Percentiles rank a stretch among this genome's conserved stretches.
These are phyloP conservation scores for Calypte anna DNA, from an alignment of 2,113 vertebrate genomes.

Conservation along the genomic window DNA sequence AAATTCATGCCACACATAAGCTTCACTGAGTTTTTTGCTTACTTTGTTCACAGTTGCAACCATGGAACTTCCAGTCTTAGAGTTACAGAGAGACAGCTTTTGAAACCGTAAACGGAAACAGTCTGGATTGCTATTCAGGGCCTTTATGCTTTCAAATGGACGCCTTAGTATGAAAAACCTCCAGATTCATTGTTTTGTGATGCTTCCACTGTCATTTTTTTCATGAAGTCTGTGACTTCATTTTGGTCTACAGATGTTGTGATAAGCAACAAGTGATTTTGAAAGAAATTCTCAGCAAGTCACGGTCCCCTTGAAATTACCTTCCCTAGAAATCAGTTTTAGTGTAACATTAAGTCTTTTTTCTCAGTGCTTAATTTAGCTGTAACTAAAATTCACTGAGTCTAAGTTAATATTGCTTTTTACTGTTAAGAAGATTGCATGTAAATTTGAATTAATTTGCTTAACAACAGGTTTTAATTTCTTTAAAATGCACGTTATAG, in stretches of 20 bases:
- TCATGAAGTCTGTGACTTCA: neutral
- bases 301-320: neutral
- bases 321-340: neutral
- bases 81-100: neutral
- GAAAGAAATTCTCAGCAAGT: neutral
- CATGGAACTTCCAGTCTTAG: neutral
- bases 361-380: neutral
- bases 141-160: neutral
- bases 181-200: neutral
- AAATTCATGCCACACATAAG: neutral
- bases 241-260: neutral
- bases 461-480: neutral
- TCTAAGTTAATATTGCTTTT: neutral
- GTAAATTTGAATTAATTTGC: neutral
- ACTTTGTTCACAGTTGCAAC: neutral
- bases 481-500: neutral
- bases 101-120: neutral
- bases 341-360: neutral
- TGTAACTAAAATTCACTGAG: neutral
- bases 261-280: neutral
- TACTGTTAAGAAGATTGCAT: neutral
- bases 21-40: neutral
- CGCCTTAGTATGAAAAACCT: neutral
- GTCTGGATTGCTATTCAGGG: neutral
- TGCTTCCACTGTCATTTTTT: neutral